Evolutionary conservation across 2,113 vertebrate species (phyloP), one percentile per base, ranked within the genome.

Genomic region (Euleptes europaea): DNA sequence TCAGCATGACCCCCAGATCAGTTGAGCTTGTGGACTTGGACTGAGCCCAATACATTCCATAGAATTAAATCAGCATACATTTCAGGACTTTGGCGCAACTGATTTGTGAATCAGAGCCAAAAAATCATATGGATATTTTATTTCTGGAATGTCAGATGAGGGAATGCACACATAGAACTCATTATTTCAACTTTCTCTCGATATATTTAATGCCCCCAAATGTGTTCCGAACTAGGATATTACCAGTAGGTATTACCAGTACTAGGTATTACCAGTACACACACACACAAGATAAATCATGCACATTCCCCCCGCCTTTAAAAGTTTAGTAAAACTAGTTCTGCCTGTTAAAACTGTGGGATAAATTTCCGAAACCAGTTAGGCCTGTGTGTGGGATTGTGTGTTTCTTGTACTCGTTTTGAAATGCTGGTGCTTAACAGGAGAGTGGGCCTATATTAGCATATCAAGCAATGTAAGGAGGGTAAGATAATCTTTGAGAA

Each of bases 71-170:
- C 69, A 65, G 40, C 69, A 80, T 85, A 49, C 57, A 49, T 72
- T 85, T 80, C 54, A 85, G 54, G 60, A 80, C 35, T 85, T 65
- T 85, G 84, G 77, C 76, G 80, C 67, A 85, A 73, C 69, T 66
- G n/a, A 42, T 57, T 71, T 44, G 33, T 85, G 40, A 54, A 72
- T 28, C 54, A 65, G 19, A 65, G 77, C 76, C 84, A 80, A 85
- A 69, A 21, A 4, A 44, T 67, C 89, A 54, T 49, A 49, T 10
- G 35, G 40, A 47, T 84, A 33, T 75, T 89, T 79, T 49, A 86
- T 93, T 88, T 77, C 88, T 38, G 35, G 11, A 71, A 74, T 88
- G 84, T 85, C 33, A 87, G 86, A 67, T 57, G 72, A 70, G 26
- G 40, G 23, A 42, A 84, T n/a, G 19, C 6, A 83, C 84, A n/a